phyloP scores from a whole-genome alignment of 2,113 vertebrate genomes.

The Centrocercus urophasianus region DNA sequence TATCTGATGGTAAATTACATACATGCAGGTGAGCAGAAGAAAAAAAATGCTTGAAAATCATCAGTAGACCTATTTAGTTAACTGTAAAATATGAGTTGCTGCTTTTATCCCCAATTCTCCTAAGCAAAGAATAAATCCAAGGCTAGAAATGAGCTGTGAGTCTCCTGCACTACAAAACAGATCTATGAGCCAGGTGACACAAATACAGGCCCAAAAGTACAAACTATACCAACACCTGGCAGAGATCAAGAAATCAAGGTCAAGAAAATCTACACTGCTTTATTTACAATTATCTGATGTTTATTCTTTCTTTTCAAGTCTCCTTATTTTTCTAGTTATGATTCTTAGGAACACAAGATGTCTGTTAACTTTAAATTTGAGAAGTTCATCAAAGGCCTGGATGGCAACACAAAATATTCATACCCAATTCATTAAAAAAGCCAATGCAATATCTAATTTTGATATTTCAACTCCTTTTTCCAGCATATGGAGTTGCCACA shows the following conservation, averaged over 20 bases:
- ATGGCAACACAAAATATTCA: background rate
- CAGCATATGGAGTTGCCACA: background rate
- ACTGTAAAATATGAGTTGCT: background rate
- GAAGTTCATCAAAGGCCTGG: background rate
- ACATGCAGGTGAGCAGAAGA: background rate
- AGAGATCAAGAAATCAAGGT: slow-evolving; percentile 86
- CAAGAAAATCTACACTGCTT: slow-evolving; percentile 80
- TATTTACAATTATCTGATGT: slow-evolving; percentile 81
- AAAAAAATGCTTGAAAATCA: background rate
- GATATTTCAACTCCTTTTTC: background rate
- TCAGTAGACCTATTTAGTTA: background rate
- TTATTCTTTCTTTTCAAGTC: slow-evolving; percentile 87
- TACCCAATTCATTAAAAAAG: background rate
- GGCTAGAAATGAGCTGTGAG: background rate
- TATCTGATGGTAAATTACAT: background rate
- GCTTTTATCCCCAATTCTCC: background rate
- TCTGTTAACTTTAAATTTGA: slow-evolving; percentile 82
- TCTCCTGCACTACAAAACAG: background rate
- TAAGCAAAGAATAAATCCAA: background rate
- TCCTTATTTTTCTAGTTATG: slow-evolving; percentile 85
- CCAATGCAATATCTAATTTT: background rate
- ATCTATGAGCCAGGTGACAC: background rate
- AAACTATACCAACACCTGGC: slow-evolving; percentile 76
- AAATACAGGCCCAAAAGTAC: background rate
- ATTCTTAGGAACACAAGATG: slow-evolving; percentile 82